A percentile compares a stretch with the other conserved stretches of the same genome.
phyloP scores from a whole-genome alignment of 2,888 invertebrate species.

The Apamea sordens region DNA sequence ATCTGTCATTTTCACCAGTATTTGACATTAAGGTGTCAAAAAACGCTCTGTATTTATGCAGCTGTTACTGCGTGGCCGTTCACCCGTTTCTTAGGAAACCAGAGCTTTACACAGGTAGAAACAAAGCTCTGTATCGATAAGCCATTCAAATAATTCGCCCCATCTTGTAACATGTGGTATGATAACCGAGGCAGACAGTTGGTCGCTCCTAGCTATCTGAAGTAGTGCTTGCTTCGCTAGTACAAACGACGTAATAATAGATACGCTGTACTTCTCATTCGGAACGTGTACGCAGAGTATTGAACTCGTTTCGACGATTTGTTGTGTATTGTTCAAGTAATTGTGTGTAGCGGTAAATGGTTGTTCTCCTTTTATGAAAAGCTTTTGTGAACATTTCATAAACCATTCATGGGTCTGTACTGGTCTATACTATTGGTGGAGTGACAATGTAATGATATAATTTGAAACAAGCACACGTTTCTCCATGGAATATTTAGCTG shows the following conservation, averaged over 20 bases:
- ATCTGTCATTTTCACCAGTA: background rate
- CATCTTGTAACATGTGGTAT: conserved; percentile 33
- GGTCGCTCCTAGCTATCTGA: conserved; percentile 56
- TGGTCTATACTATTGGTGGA: background rate
- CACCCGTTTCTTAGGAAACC: background rate
- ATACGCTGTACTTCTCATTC: conserved; percentile 38
- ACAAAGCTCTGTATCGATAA: conserved; percentile 1
- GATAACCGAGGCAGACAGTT: conserved; percentile 54
- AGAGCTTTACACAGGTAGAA: background rate
- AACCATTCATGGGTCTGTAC: background rate
- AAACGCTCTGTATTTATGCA: background rate
- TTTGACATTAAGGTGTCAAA: background rate
- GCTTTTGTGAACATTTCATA: conserved; percentile 17
- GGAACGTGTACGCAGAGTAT: conserved; percentile 34
- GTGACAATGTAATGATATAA: no score
- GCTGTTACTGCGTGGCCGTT: background rate
- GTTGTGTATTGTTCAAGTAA: conserved; percentile 38
- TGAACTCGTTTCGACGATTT: conserved; percentile 51
- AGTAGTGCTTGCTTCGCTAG: conserved; percentile 31
- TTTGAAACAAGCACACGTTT: background rate
- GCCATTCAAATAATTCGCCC: conserved; percentile 20
- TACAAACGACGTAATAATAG: conserved; percentile 54
- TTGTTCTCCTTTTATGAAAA: conserved; percentile 20
- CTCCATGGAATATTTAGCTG: conserved; percentile 12
- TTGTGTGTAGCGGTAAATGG: conserved; percentile 27